A percentile compares a stretch with the other conserved stretches of the same genome.
These are phyloP conservation scores for Meloidogyne exigua DNA, from an alignment of 1,140 invertebrate genomes.

Conservation along the genomic window DNA sequence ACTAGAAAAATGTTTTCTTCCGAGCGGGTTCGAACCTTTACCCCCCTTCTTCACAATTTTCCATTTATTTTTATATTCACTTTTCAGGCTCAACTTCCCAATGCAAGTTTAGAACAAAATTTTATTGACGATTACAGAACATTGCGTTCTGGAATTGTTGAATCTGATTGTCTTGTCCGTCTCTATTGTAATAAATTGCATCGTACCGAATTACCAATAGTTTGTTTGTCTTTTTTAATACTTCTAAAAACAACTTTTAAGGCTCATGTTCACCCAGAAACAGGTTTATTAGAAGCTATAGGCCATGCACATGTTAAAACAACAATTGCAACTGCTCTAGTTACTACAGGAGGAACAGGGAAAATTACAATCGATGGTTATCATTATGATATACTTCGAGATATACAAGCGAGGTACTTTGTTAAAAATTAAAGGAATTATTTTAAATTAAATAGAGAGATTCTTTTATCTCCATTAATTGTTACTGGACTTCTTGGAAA, in stretches of 20 bases:
- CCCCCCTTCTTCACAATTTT: too few relatives aligned
- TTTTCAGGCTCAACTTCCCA: too few relatives aligned
- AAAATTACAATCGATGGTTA: constrained; percentile 50
- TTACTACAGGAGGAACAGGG: constrained; percentile 54
- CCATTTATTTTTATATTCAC: too few relatives aligned
- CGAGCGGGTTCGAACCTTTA: too few relatives aligned
- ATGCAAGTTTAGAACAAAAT: too few relatives aligned
- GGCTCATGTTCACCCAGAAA: neutral
- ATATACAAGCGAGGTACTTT: constrained; percentile 45
- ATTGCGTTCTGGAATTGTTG: neutral
- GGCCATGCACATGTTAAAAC: neutral
- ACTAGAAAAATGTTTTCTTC: too few relatives aligned
- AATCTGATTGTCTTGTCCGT: neutral
- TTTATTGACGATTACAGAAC: too few relatives aligned
- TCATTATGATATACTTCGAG: constrained; percentile 43
- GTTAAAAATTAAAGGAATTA: neutral
- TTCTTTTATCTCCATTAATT: constrained; percentile 51
- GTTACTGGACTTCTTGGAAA: constrained; percentile 47
- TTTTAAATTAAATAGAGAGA: constrained; percentile 42
- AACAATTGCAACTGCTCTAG: constrained; percentile 9
- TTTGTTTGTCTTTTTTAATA: neutral
- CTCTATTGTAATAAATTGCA: neutral
- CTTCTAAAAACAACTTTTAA: neutral
- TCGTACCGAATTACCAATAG: neutral
- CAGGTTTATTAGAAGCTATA: neutral